Conservation (phyloP, 2,888 invertebrate species). For the Apomyelois bistriatella region DNA sequence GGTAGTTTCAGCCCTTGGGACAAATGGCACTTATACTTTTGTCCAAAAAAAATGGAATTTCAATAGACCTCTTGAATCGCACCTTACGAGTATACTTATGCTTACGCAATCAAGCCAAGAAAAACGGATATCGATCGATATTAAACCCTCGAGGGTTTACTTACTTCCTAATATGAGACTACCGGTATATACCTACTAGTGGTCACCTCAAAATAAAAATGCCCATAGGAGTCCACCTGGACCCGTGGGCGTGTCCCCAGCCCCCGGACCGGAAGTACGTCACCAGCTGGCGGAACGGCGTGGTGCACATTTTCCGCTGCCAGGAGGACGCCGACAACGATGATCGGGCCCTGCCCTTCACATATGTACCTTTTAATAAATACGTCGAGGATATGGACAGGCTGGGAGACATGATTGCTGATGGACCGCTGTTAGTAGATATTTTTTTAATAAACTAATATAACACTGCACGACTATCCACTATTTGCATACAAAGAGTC, state of each 20-base stretch:
- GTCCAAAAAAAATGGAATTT: no score
- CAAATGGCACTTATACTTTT: no score
- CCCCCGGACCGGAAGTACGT: slow-evolving; percentile 84
- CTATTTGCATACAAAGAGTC: no score
- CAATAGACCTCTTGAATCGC: no score
- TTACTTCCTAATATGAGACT: no score
- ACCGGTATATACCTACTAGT: no score
- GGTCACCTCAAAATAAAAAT: not conserved
- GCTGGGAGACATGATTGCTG: slow-evolving; percentile 93
- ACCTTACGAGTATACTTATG: no score
- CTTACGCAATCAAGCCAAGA: no score
- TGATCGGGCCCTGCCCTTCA: slow-evolving; percentile 81
- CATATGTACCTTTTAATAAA: slow-evolving; percentile 85
- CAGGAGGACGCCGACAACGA: slow-evolving; percentile 72
- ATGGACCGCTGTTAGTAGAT: slow-evolving; percentile 93
- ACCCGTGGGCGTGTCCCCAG: slow-evolving; percentile 90
- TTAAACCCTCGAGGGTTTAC: no score
- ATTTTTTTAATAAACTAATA: not conserved
- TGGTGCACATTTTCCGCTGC: slow-evolving; percentile 85
- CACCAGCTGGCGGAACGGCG: slow-evolving; percentile 86
- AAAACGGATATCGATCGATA: no score
- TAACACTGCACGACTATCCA: no score
- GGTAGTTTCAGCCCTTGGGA: no score
- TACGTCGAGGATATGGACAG: slow-evolving; percentile 91
- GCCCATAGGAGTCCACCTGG: slow-evolving; percentile 70